Percentiles rank a stretch among this genome's conserved stretches.
These are phyloP conservation scores for Theristicus caerulescens DNA, from an alignment of 2,113 vertebrate species.

Conservation along the genomic window DNA sequence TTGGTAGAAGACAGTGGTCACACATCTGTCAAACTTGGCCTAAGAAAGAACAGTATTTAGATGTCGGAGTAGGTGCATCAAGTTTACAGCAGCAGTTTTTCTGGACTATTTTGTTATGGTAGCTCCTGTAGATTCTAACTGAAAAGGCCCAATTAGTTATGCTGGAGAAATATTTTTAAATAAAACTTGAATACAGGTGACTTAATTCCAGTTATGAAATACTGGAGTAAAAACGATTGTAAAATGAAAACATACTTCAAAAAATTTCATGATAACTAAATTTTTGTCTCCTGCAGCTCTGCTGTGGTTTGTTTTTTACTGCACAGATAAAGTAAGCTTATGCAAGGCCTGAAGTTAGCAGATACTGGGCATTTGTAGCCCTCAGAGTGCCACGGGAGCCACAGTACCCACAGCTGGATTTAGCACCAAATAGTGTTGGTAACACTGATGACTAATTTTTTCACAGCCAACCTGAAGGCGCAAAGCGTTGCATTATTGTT, in stretches of 20 bases:
- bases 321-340: background rate
- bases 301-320: background rate
- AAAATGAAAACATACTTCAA: background rate
- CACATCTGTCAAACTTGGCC: background rate
- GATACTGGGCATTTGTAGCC: background rate
- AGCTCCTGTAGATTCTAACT: background rate
- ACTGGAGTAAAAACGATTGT: background rate
- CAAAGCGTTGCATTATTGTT: background rate
- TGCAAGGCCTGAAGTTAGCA: background rate
- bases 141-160: background rate
- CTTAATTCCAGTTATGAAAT: background rate
- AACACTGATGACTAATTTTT: background rate
- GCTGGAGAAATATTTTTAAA: background rate
- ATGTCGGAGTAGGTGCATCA: background rate
- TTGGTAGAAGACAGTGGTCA: background rate
- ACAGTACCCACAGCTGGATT: background rate
- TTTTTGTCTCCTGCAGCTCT: background rate
- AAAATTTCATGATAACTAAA: background rate
- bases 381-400: background rate
- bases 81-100: background rate
- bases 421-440: background rate
- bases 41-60: background rate
- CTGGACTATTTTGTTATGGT: background rate
- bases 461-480: background rate
- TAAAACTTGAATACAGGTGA: background rate